Percentiles rank a stretch among this genome's conserved stretches.
These are phyloP conservation scores for Sebastiscus tertius DNA, from an alignment of 2,797 vertebrate species.

Conservation along the genomic window DNA sequence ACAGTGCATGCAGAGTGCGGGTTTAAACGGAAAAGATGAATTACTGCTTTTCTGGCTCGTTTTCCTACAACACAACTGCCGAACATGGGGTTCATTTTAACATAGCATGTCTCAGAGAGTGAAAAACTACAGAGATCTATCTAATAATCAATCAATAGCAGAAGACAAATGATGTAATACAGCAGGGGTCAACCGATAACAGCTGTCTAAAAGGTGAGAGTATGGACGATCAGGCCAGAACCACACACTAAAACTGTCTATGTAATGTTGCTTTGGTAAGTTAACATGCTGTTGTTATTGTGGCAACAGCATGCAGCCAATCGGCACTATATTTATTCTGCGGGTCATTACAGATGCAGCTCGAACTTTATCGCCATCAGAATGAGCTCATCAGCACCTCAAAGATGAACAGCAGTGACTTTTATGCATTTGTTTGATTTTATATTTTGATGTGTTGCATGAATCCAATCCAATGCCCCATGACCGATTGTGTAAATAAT, in stretches of 20 bases:
- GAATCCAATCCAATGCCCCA: not conserved
- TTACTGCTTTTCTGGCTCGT: slow-evolving; percentile 5
- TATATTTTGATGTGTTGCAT: not conserved
- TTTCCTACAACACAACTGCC: slow-evolving; percentile 7
- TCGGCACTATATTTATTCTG: not conserved
- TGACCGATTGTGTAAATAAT: too few relatives aligned
- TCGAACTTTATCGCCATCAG: not conserved
- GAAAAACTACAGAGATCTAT: not conserved
- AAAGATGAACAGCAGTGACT: not conserved
- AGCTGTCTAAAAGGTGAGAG: not conserved
- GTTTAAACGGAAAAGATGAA: slow-evolving; percentile 15
- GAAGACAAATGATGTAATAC: slow-evolving; percentile 14
- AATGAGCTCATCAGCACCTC: not conserved
- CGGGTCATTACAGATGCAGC: not conserved
- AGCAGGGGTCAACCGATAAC: slow-evolving; percentile 16
- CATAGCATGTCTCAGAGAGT: not conserved
- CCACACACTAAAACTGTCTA: not conserved
- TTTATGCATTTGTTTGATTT: not conserved
- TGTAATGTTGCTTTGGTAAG: not conserved
- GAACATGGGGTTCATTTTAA: not conserved
- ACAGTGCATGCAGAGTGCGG: slow-evolving; percentile 2
- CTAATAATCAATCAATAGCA: slow-evolving; percentile 9
- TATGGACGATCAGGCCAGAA: not conserved
- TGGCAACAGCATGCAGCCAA: not conserved
- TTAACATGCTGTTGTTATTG: not conserved